A percentile compares a stretch with the other conserved stretches of the same genome.
Conservation (phyloP, 2,113 vertebrate genomes). For the Hemicordylus capensis region DNA sequence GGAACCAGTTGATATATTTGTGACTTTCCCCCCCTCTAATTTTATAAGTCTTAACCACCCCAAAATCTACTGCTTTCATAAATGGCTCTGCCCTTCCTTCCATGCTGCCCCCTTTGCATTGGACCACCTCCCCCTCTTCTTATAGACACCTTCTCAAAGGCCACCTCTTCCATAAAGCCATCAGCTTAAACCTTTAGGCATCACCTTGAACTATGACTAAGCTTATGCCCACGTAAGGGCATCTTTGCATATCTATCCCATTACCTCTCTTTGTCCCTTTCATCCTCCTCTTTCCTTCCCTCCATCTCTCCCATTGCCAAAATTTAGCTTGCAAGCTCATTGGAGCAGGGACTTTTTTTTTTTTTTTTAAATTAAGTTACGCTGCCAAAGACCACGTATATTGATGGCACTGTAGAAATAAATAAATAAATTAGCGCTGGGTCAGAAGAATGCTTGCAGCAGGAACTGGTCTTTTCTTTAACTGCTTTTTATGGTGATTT, state of each 20-base stretch:
- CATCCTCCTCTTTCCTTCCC: not conserved
- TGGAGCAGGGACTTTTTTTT: not conserved
- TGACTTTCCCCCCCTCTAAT: too few species aligned
- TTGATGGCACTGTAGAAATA: not conserved
- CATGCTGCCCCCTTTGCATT: too few species aligned
- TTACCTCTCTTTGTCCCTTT: too few species aligned
- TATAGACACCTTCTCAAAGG: too few species aligned
- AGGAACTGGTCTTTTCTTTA: not conserved
- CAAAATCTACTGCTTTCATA: too few species aligned
- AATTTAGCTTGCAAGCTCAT: not conserved
- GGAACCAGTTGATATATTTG: too few species aligned
- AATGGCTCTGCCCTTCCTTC: too few species aligned
- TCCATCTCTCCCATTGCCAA: not conserved
- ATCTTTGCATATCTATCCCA: too few species aligned
- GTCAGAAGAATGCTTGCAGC: not conserved
- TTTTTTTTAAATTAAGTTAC: not conserved
- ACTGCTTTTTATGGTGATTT: not conserved
- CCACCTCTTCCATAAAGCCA: too few species aligned
- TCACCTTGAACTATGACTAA: not conserved
- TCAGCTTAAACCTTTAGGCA: too few species aligned
- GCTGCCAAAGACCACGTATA: not conserved
- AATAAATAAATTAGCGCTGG: not conserved
- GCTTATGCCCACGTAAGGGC: not conserved
- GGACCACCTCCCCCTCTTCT: too few species aligned
- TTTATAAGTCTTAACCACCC: too few species aligned